Evolutionary conservation across 1,140 invertebrate species (phyloP).

Genomic region (Potamilus streckersoni): DNA sequence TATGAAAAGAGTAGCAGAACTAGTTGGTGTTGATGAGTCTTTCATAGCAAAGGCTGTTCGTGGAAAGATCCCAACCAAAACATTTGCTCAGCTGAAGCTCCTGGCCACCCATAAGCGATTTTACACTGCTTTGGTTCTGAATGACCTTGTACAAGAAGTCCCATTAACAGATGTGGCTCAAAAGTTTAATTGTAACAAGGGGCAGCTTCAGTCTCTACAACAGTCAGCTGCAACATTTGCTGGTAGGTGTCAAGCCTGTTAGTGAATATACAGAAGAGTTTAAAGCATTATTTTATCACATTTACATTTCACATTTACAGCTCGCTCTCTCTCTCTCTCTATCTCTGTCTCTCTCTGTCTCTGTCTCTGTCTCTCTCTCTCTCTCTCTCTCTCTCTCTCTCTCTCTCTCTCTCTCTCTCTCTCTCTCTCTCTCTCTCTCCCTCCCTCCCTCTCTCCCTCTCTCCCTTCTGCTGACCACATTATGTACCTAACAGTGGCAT

Average conservation of each 20-base stretch:
- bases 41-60: conserved; percentile 85
- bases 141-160: conserved; percentile 93
- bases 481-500: too few relatives aligned
- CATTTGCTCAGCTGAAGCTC: conserved; percentile 68
- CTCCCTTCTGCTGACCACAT: too few relatives aligned
- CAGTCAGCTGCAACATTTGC: conserved; percentile 96
- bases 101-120: conserved; percentile 77
- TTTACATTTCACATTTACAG: not conserved
- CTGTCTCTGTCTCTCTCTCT: not conserved
- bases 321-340: not conserved
- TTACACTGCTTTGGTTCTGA: conserved; percentile 90
- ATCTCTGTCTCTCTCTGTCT: too few relatives aligned
- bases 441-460: too few relatives aligned
- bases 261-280: not conserved
- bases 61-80: conserved; percentile 74
- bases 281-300: not conserved
- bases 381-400: not conserved
- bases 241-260: conserved; percentile 72
- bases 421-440: not conserved
- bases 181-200: conserved; percentile 89
- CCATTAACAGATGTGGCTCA: conserved; percentile 81
- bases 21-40: conserved; percentile 92
- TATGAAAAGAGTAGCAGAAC: conserved; percentile 86
- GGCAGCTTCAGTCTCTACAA: conserved; percentile 90
- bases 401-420: not conserved